A percentile compares a stretch with the other conserved stretches of the same genome.
These are phyloP conservation scores for Tridacna gigas DNA, from an alignment of 2,888 invertebrate genomes.

Conservation along the genomic window DNA sequence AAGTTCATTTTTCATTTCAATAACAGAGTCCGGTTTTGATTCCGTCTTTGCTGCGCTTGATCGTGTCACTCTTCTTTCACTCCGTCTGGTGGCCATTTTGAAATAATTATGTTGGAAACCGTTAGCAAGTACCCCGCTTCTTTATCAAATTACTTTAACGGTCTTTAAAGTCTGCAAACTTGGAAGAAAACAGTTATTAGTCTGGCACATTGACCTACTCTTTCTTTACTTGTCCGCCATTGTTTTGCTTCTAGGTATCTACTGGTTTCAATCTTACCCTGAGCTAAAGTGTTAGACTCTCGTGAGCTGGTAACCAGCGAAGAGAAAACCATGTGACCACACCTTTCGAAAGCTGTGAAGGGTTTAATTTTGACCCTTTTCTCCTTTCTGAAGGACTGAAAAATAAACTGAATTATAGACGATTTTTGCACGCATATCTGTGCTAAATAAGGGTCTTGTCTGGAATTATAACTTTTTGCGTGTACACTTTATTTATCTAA, in stretches of 20 bases:
- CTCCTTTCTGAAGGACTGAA: background rate
- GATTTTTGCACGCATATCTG: too few species aligned
- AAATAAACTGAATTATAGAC: too few species aligned
- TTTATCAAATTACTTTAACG: too few species aligned
- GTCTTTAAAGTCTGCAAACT: background rate
- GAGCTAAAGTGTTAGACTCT: too few species aligned
- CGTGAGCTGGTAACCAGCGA: too few species aligned
- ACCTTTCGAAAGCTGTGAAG: background rate
- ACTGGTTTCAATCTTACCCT: background rate
- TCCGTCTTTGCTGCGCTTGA: conserved; percentile 42
- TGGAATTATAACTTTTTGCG: too few species aligned
- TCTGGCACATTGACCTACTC: too few species aligned
- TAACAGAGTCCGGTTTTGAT: conserved; percentile 11
- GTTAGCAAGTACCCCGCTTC: background rate
- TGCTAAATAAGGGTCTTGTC: too few species aligned
- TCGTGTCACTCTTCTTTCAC: conserved; percentile 49
- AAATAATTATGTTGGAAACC: background rate
- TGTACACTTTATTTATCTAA: too few species aligned
- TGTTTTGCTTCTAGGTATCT: background rate
- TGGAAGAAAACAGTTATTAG: background rate
- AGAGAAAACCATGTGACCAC: too few species aligned
- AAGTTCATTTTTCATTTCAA: conserved; percentile 61
- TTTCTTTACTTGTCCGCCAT: conserved; percentile 1
- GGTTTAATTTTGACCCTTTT: background rate
- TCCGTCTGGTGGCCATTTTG: conserved; percentile 57